A percentile compares a stretch with the other conserved stretches of the same genome.
These are phyloP conservation scores for Chelonia mydas DNA, from an alignment of 2,797 vertebrate species.

Conservation along the genomic window DNA sequence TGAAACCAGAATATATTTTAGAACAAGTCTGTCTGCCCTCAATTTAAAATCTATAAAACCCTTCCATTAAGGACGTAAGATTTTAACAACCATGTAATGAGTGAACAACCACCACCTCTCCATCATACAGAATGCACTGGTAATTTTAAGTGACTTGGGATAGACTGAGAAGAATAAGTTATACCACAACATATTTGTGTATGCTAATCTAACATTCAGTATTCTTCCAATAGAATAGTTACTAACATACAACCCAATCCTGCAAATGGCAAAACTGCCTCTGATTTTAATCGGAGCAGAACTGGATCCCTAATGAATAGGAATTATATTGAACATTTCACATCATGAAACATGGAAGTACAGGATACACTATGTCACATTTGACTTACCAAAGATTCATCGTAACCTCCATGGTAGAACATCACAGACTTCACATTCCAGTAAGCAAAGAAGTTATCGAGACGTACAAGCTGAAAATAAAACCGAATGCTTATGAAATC, in stretches of 20 bases:
- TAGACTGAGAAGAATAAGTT: neutral
- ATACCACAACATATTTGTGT: neutral
- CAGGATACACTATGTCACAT: neutral
- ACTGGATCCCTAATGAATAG: neutral
- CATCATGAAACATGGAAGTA: neutral
- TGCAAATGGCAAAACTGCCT: neutral
- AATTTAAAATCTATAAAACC: neutral
- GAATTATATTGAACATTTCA: neutral
- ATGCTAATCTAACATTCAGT: neutral
- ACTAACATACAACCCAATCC: neutral
- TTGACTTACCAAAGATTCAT: conserved; percentile 91
- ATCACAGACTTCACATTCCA: conserved; percentile 96
- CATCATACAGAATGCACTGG: neutral
- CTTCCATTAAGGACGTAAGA: neutral
- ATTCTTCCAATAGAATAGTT: neutral
- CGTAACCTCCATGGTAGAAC: conserved; percentile 87
- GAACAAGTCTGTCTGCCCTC: neutral
- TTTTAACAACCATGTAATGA: neutral
- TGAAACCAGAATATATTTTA: neutral
- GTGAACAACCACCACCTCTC: neutral
- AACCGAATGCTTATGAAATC: neutral
- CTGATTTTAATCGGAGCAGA: neutral
- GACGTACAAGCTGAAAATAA: conserved; percentile 88
- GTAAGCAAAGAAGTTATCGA: conserved; percentile 97
- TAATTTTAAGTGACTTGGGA: neutral